A percentile compares a stretch with the other conserved stretches of the same genome.
Evolutionary conservation across 2,888 invertebrate genomes (phyloP).

Genomic region (Euproctis similis): DNA sequence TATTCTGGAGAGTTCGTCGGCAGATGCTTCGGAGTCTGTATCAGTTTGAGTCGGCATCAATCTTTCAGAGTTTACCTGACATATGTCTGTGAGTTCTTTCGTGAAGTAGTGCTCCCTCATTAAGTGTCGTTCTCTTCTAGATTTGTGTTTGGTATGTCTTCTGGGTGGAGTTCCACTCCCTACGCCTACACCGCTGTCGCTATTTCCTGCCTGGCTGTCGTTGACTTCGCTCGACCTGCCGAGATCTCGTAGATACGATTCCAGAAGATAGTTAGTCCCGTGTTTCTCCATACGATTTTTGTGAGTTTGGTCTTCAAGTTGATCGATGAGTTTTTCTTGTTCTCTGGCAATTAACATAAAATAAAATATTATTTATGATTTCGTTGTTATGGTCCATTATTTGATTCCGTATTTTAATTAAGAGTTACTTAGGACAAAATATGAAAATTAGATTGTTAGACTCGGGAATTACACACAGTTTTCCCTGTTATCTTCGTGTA

Average conservation of each 20-base stretch:
- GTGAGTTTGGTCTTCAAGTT: slow-evolving; percentile 86
- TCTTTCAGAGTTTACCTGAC: slow-evolving; percentile 69
- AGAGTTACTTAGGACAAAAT: too few species aligned
- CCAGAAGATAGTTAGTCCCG: slow-evolving; percentile 86
- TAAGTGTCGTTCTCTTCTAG: slow-evolving; percentile 68
- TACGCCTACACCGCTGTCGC: slow-evolving; percentile 81
- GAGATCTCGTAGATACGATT: slow-evolving; percentile 80
- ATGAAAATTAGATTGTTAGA: too few species aligned
- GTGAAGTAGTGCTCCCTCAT: slow-evolving; percentile 74
- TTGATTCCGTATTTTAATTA: too few species aligned
- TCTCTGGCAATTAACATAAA: slow-evolving; percentile 61
- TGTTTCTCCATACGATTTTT: slow-evolving; percentile 82
- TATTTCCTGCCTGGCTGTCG: slow-evolving; percentile 79
- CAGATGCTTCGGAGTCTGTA: slow-evolving; percentile 66
- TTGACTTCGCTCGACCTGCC: slow-evolving; percentile 62
- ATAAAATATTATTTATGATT: too few species aligned
- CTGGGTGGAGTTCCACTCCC: slow-evolving; percentile 78
- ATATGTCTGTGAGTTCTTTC: slow-evolving; percentile 70
- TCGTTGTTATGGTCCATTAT: too few species aligned
- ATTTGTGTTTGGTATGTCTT: slow-evolving; percentile 70
- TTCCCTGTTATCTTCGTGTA: too few species aligned
- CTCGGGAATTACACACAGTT: too few species aligned
- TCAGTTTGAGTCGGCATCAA: slow-evolving; percentile 60
- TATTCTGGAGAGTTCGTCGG: slow-evolving; percentile 74
- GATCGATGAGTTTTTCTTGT: slow-evolving; percentile 86